These are phyloP conservation scores for Alentia gelatinosa DNA, from an alignment of 2,888 invertebrate species.

Conservation along the genomic window DNA sequence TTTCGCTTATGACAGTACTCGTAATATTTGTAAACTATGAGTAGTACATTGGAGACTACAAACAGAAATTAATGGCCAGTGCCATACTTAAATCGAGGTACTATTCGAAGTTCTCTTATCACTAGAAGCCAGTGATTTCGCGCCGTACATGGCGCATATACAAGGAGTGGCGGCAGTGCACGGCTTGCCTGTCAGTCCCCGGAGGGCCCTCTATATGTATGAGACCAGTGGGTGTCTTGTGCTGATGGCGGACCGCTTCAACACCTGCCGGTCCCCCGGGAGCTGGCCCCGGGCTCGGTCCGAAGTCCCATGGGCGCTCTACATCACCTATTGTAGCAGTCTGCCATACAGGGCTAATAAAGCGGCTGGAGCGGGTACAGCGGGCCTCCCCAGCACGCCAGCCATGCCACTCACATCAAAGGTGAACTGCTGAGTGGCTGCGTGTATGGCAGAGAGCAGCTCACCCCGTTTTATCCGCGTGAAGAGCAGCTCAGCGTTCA, in stretches of 20 bases:
- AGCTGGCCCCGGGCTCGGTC: background rate
- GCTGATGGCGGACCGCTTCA: background rate
- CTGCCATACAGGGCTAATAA: background rate
- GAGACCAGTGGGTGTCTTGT: background rate
- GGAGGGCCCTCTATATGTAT: conserved; percentile 24
- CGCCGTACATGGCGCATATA: too few species aligned
- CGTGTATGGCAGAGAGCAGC: background rate
- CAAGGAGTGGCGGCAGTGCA: background rate
- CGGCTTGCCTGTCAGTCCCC: background rate
- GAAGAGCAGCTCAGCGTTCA: background rate
- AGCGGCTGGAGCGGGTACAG: background rate
- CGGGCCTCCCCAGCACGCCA: background rate
- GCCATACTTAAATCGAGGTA: too few species aligned
- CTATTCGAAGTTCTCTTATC: too few species aligned
- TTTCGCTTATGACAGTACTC: too few species aligned
- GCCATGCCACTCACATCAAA: background rate
- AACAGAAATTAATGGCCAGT: too few species aligned
- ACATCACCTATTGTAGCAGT: background rate
- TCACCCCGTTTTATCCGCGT: background rate
- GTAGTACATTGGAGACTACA: too few species aligned
- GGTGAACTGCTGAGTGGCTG: background rate
- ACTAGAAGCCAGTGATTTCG: too few species aligned
- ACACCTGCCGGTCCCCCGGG: background rate
- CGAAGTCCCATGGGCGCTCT: background rate
- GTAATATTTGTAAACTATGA: too few species aligned